Percentiles rank a stretch among this genome's conserved stretches.
Conservation (phyloP, 1,140 invertebrate species). For the Hypsibius dujardini region DNA sequence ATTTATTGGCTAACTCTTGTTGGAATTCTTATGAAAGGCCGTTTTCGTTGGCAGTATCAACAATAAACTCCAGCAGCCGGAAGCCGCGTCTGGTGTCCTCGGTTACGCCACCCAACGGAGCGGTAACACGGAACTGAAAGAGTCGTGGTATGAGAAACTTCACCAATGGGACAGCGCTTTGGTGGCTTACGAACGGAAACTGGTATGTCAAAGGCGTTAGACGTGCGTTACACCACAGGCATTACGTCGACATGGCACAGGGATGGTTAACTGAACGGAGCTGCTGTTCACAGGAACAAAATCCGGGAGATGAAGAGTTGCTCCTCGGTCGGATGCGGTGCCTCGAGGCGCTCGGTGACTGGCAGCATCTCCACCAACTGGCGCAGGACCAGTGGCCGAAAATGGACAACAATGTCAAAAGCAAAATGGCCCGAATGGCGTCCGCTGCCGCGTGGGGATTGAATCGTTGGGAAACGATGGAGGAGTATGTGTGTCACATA, state of each 20-base stretch:
- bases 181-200: conserved; percentile 51
- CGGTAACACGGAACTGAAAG: conserved; percentile 58
- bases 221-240: no score
- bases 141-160: conserved; percentile 94
- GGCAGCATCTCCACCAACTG: conserved; percentile 65
- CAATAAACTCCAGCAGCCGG: conserved; percentile 94
- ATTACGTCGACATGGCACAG: no score
- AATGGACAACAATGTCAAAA: conserved; percentile 45
- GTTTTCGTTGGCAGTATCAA: no score
- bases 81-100: conserved; percentile 78
- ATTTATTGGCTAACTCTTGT: no score
- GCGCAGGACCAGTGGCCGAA: conserved; percentile 55
- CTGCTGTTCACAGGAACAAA: conserved; percentile 25
- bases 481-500: conserved; percentile 61
- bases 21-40: no score
- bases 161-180: conserved; percentile 96
- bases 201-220: no score
- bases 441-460: conserved; percentile 86
- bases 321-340: conserved; percentile 85
- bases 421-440: conserved; percentile 72
- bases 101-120: conserved; percentile 65
- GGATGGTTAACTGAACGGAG: no score
- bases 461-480: conserved; percentile 69
- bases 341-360: conserved; percentile 87
- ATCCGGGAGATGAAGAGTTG: conserved; percentile 53